Evolutionary conservation across 2,888 invertebrate genomes (phyloP), one percentile per base, ranked within the genome.

Genomic region (Lasioglossum malachurum): DNA sequence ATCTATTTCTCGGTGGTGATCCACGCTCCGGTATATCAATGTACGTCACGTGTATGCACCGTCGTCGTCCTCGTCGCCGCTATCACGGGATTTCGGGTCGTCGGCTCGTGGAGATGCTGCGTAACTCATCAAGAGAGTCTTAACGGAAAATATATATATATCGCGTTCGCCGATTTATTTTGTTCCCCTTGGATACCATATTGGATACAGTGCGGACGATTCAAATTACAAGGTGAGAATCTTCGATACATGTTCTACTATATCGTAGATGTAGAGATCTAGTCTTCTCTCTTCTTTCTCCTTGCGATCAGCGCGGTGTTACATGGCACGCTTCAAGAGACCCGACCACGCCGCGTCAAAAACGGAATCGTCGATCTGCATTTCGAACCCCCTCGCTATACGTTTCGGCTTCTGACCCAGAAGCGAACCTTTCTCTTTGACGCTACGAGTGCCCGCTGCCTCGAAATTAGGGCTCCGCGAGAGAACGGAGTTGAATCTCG

Each of bases 81-180:
- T 89, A 90, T 89, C 92, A 91, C 89, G 90, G 92, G 90, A 92
- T 91, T 90, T 90, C 89, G 91, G 90, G 87, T 89, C 89, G 87
- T 88, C 92, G 91, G 88, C 90, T 87, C 84, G 89, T 89, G 84
- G 90, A 90, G 91, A 94, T 94, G 94, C 91, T 89, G 83, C 91
- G 92, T 89, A 92, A 92, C 88, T 92, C 94, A 41, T 93, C 94
- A 89, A 94, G 93, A 93, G 93, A 94, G 81, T 94, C 91, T 88
- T 92, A 89, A 94, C 77, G 84, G 84, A 82, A 78, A 73, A 83
- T 53, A 78, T 41, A 57, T 41, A 57, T 23, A 53, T 23, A 53
- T n/a, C 80, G 74, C 41, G 74, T 60, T 71, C 72, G 71, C 57
- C 75, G 67, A 82, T 14, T 60, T 19, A 44, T 72, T 49, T 77